phyloP scores from a whole-genome alignment of 2,888 invertebrate genomes.

The Sarcophaga rosellei region DNA sequence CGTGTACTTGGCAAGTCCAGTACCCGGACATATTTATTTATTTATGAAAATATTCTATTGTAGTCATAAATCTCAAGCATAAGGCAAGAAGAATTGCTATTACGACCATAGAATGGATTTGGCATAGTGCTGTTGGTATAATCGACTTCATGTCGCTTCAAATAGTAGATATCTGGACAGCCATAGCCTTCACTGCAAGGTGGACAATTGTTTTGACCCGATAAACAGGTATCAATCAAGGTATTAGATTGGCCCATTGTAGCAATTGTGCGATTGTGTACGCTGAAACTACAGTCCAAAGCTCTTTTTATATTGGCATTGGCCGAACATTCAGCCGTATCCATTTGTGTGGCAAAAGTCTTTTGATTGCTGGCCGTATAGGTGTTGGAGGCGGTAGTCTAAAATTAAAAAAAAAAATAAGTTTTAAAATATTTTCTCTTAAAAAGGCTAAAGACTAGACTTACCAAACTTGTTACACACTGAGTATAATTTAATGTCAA shows the following conservation, averaged over 20 bases:
- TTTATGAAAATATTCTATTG: conserved; percentile 10
- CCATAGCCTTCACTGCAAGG: conserved; percentile 10
- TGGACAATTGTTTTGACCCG: conserved; percentile 18
- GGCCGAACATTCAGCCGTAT: conserved; percentile 38
- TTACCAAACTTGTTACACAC: conserved; percentile 12
- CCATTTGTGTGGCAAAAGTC: conserved; percentile 36
- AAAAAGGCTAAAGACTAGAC: not conserved
- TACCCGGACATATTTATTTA: too few relatives aligned
- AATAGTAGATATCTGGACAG: conserved; percentile 24
- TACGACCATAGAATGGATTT: conserved; percentile 65
- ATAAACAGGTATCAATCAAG: conserved; percentile 48
- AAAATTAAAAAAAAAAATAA: not conserved
- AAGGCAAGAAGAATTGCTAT: not conserved
- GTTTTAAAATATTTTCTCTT: too few relatives aligned
- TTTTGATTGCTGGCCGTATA: conserved; percentile 38
- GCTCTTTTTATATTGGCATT: conserved; percentile 38
- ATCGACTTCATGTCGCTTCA: conserved; percentile 16
- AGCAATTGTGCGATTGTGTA: conserved; percentile 13
- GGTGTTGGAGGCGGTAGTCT: conserved; percentile 40
- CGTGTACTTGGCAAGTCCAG: too few relatives aligned
- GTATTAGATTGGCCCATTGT: not conserved
- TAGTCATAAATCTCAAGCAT: not conserved
- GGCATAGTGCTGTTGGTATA: conserved; percentile 57
- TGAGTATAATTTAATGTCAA: conserved; percentile 28
- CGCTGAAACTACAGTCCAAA: conserved; percentile 51